Conservation (phyloP, 2,113 vertebrate genomes). For the Ascaphus truei region DNA sequence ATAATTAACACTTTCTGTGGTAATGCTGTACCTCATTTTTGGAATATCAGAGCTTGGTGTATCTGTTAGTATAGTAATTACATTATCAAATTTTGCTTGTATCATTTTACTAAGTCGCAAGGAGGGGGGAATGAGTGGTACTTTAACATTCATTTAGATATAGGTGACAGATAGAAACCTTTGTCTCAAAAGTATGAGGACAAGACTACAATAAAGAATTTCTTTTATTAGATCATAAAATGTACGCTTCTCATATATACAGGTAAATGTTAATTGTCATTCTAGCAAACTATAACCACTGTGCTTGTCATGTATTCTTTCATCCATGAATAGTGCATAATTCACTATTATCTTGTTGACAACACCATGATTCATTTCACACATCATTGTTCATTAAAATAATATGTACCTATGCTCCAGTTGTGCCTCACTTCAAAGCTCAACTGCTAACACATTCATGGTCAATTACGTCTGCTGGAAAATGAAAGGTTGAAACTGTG, state of each 20-base stretch:
- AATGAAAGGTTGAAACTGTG: constrained; percentile 37
- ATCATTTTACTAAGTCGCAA: too few species aligned
- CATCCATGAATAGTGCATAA: constrained; percentile 45
- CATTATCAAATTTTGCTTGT: too few species aligned
- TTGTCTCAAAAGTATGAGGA: too few species aligned
- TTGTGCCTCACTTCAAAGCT: constrained; percentile 46
- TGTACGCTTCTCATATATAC: constrained; percentile 36
- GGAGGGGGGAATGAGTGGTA: not conserved
- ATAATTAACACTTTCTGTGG: too few species aligned
- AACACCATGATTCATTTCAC: constrained; percentile 54
- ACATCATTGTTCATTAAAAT: constrained; percentile 60
- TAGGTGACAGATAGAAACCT: not conserved
- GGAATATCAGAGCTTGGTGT: too few species aligned
- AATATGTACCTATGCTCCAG: constrained; percentile 45
- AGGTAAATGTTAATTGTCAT: constrained; percentile 37
- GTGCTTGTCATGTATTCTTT: constrained; percentile 35
- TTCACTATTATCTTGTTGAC: constrained; percentile 57
- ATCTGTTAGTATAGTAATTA: too few species aligned
- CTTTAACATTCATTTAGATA: not conserved
- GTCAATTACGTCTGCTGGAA: constrained; percentile 49
- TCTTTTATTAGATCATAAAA: too few species aligned
- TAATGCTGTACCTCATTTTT: too few species aligned
- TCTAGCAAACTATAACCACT: constrained; percentile 27
- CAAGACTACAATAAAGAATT: not conserved
- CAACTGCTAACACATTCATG: constrained; percentile 47